phyloP scores from a whole-genome alignment of 2,888 invertebrate species.

The Pristionchus japonicus region DNA sequence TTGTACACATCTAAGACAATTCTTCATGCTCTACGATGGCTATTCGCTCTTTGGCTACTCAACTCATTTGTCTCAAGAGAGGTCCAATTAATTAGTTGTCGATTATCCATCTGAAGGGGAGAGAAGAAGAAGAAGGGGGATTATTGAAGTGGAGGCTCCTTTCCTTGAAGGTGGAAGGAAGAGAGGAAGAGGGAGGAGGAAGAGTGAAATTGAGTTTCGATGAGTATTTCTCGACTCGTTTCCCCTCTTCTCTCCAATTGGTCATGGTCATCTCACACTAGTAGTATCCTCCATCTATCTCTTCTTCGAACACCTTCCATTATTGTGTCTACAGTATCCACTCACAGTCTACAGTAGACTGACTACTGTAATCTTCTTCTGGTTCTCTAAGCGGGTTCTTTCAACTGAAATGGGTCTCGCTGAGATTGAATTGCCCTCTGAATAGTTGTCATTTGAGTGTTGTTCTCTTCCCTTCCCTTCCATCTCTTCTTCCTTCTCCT shows the following conservation, averaged over 20 bases:
- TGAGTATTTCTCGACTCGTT: slow-evolving; percentile 30
- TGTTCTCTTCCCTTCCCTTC: background rate
- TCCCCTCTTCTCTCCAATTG: slow-evolving; percentile 6
- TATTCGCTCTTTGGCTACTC: no score
- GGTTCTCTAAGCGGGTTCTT: background rate
- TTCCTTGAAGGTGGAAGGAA: slow-evolving; percentile 23
- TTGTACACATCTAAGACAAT: background rate
- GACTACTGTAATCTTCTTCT: no score
- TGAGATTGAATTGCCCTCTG: background rate
- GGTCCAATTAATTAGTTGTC: slow-evolving; percentile 31
- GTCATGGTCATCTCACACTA: background rate
- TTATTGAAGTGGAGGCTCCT: slow-evolving; percentile 33
- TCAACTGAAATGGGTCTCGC: background rate
- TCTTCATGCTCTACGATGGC: no score
- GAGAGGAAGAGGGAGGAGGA: background rate
- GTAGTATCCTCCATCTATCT: background rate
- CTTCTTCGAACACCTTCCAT: background rate
- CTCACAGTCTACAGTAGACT: background rate
- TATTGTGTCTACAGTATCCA: background rate
- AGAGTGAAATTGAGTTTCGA: slow-evolving; percentile 38
- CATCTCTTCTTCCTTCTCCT: slow-evolving; percentile 40
- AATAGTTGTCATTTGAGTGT: slow-evolving; percentile 41
- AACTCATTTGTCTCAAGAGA: background rate
- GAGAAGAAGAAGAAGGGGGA: background rate
- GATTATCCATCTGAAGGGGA: background rate